phyloP scores from a whole-genome alignment of 2,888 invertebrate genomes.

The Luperina testacea region DNA sequence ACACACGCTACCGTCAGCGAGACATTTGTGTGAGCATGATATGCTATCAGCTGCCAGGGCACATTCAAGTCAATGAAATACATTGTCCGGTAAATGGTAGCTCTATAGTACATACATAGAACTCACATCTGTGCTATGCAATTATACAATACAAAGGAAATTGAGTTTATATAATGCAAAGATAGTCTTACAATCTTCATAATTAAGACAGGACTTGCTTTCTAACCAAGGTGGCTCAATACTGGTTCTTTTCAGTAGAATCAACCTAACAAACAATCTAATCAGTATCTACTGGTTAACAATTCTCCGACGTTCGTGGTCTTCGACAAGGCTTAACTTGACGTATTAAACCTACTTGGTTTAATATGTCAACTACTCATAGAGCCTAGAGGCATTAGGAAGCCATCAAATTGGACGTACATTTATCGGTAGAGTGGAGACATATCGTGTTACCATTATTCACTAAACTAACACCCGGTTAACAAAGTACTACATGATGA shows the following conservation, averaged over 20 bases:
- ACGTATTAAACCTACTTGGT: slow-evolving; percentile 10
- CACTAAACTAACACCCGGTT: background rate
- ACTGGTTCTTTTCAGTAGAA: background rate
- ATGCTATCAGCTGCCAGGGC: too few relatives aligned
- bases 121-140: too few relatives aligned
- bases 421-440: slow-evolving; percentile 22
- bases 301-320: background rate
- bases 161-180: too few relatives aligned
- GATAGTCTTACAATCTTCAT: too few relatives aligned
- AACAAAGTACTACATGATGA: background rate
- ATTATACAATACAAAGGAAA: too few relatives aligned
- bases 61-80: too few relatives aligned
- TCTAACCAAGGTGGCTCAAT: background rate
- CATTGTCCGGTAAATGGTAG: too few relatives aligned
- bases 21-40: too few relatives aligned
- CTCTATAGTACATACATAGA: too few relatives aligned
- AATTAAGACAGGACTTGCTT: background rate
- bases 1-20: too few relatives aligned
- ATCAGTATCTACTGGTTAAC: background rate
- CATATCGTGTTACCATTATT: slow-evolving; percentile 26
- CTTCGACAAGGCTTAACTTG: background rate
- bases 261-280: background rate
- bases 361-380: slow-evolving; percentile 27
- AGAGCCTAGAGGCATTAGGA: slow-evolving; percentile 20
- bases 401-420: slow-evolving; percentile 28